Conservation (phyloP, 2,888 invertebrate genomes). For the Xylocampa areola region DNA sequence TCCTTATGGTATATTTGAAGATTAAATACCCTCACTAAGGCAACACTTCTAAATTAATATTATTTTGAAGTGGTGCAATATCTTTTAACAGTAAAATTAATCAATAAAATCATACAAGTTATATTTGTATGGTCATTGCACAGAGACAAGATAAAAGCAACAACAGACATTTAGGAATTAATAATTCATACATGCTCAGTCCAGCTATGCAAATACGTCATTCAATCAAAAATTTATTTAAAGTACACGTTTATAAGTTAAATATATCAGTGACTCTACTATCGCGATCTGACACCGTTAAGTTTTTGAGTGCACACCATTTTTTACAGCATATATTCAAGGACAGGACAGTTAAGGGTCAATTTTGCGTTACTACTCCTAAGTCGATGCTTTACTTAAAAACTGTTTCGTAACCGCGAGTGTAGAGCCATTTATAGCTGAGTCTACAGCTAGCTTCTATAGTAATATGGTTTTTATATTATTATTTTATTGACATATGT, state of each 20-base stretch:
- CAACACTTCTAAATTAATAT: no score
- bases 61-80: no score
- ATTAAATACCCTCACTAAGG: no score
- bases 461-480: constrained; percentile 10
- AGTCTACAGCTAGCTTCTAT: constrained; percentile 30
- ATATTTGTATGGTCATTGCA: not conserved
- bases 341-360: no score
- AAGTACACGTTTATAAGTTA: not conserved
- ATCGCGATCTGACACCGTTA: not conserved
- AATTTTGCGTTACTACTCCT: not conserved
- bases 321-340: no score
- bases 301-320: no score
- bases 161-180: not conserved
- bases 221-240: not conserved
- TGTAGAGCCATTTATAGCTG: constrained; percentile 5
- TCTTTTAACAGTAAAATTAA: not conserved
- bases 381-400: no score
- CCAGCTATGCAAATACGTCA: not conserved
- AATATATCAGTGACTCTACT: constrained; percentile 1
- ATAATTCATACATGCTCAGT: constrained; percentile 2
- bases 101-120: not conserved
- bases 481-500: constrained; percentile 24
- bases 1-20: no score
- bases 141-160: not conserved
- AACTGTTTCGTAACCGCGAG: not conserved